Evolutionary conservation across 1,140 invertebrate genomes (phyloP), one percentile per base, ranked within the genome.

Genomic region (Lordiphosa collinella): DNA sequence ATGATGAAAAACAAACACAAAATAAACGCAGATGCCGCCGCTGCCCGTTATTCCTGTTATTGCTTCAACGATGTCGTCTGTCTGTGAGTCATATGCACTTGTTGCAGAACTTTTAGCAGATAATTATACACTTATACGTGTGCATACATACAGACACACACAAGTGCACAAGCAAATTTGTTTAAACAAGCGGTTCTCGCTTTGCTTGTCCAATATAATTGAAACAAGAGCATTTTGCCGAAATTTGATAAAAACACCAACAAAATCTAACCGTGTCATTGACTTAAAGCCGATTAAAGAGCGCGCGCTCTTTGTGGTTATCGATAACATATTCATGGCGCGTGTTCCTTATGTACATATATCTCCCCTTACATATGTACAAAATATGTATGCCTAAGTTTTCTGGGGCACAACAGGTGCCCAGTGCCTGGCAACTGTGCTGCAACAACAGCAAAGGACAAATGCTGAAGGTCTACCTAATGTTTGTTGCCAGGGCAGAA

Each of bases 371-470:
- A 38, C 12, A 13, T 49, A 2, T 16, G 8, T 44, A n/a, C 35
- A 18, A 18, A n/a, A 25, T 38, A 16, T 50, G n/a, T 34, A 10
- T 29, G 29, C 49, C 3, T 38, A 14, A 56, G 49, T 59, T 18
- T 59, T 34, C 47, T 51, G 51, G 31, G 36, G 32, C 46, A 75
- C 76, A 80, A 80, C 76, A 80, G 76, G 76, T 82, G 76, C 78
- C 78, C 76, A 68, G 78, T 82, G 76, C 78, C 78, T 84, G 73
- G 78, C 68, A 84, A 84, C 78, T 78, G 78, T 78, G 78, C 41
- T 29, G 66, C 25, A 22, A 22, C 18, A 22, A 22, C 18, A 29
- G 25, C 25, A 84, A 78, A 84, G 78, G 78, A 84, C 78, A 73
- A 84, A 84, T 52, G 57, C 9, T 79, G 76, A 79, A 82, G 75